phyloP scores from a whole-genome alignment of 2,888 invertebrate genomes.

The Augiades crinisus region DNA sequence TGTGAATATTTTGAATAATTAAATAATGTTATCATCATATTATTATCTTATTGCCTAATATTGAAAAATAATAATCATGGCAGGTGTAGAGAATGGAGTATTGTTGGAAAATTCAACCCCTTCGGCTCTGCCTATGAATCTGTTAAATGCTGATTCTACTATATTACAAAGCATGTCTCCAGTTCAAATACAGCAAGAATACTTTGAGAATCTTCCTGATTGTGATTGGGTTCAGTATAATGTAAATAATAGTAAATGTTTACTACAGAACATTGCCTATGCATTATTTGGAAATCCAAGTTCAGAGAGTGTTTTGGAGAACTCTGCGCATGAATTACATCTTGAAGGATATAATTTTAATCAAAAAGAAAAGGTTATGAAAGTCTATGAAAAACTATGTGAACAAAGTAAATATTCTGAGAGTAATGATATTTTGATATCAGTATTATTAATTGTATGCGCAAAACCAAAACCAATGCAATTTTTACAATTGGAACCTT shows the following conservation, averaged over 20 bases:
- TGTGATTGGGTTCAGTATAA: constrained; percentile 79
- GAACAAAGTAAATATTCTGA: constrained; percentile 74
- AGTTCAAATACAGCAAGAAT: constrained; percentile 77
- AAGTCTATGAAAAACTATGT: constrained; percentile 66
- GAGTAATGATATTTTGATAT: constrained; percentile 65
- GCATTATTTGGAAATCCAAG: constrained; percentile 78
- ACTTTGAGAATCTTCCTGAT: constrained; percentile 80
- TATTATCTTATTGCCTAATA: too few relatives aligned
- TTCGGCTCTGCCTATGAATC: constrained; percentile 4
- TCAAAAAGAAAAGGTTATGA: constrained; percentile 63
- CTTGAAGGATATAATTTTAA: constrained; percentile 67
- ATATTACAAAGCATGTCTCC: constrained; percentile 44
- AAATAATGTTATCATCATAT: too few relatives aligned
- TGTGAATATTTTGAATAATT: too few relatives aligned
- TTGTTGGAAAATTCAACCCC: constrained; percentile 2
- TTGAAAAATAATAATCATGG: background rate
- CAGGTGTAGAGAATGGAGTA: background rate
- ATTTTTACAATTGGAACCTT: constrained; percentile 57
- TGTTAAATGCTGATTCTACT: constrained; percentile 6
- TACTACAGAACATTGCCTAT: constrained; percentile 80
- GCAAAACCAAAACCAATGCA: constrained; percentile 60
- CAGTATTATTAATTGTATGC: constrained; percentile 65
- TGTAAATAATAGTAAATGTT: too few relatives aligned
- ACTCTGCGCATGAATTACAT: constrained; percentile 41
- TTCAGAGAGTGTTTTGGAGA: constrained; percentile 55